Base-by-base conservation (phyloP, 30 jellyfish, hydroid and myxozoan genomes). In the Aurelia aurita complex sp. Pacific region DNA sequence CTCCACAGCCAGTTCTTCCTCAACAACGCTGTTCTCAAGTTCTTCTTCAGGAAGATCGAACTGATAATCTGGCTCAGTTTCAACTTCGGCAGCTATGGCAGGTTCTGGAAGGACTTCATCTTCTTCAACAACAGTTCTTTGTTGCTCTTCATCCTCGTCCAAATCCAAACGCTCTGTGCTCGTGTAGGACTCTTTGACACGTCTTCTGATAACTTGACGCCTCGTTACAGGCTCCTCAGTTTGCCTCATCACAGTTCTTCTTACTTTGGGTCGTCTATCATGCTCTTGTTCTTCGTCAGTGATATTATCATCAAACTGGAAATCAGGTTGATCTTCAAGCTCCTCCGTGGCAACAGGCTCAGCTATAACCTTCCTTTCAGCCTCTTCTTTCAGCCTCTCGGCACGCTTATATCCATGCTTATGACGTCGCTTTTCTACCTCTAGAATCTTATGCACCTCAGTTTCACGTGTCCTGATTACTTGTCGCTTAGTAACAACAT, bases 381-480 rank as follows among this genome's bases (percentile, higher is more conserved):
- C 10, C 36, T 17, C 70, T 5, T 17, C 70, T 2, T 61, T 11
- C 8, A 14, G 57, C 1, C 14, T 46, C 57, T 46, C 57, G 12
- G 57, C 57, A 1, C 14, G 57, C 57, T 46, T 14, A 6, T 1
- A 14, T 9, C 57, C 8, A n/a, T 23, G 70, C 14, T 61, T 61
- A 61, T 61, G 36, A 17, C 36, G 36, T 61, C 36, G 70, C 36
- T 61, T 61, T n/a, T 17, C 70, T 11, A 61, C 13, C 70, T 61
- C 67, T 10, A 40, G 78, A 34, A 77, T 35, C 57, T 34, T 57
- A 10, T 77, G 75, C 5, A 76, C 55, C 68, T 81, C 84, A 50
- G 17, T 14, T 57, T 54, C 86, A n/a, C 60, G 85, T 18, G 42
- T 40, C 18, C 92, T 64, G 33, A 82, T 33, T n/a, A 82, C 92